Evolutionary conservation across 2,888 invertebrate species (phyloP).

Genomic region (Cryptocephalus primarius): DNA sequence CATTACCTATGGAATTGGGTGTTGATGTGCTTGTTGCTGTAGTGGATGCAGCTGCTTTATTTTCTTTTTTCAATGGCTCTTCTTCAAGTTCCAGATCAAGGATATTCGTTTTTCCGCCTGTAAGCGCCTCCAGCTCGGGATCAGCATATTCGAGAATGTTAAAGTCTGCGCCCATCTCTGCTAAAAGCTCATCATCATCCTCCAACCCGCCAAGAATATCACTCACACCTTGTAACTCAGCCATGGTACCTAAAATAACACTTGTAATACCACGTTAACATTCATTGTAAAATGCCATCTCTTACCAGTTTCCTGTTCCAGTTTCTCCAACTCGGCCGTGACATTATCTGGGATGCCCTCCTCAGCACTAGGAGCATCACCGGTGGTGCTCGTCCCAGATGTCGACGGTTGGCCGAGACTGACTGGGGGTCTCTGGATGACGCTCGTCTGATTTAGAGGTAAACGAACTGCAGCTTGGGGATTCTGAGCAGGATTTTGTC

Average conservation of each 20-base stretch:
- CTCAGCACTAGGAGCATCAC: constrained; percentile 23
- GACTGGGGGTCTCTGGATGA: constrained; percentile 13
- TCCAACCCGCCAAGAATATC: constrained; percentile 74
- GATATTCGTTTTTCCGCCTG: constrained; percentile 73
- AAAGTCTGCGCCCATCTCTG: constrained; percentile 90
- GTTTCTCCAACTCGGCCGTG: constrained; percentile 55
- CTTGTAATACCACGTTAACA: neutral
- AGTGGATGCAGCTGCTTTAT: constrained; percentile 30
- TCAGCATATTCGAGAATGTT: constrained; percentile 93
- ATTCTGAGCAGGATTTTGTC: constrained; percentile 23
- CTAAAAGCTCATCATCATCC: constrained; percentile 75
- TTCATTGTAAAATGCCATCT: neutral
- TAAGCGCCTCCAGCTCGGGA: constrained; percentile 77
- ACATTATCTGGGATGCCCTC: constrained; percentile 57
- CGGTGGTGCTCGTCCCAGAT: constrained; percentile 15
- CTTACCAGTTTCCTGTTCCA: constrained; percentile 53
- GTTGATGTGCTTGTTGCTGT: neutral
- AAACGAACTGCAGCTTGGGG: constrained; percentile 15
- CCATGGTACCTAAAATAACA: constrained; percentile 29
- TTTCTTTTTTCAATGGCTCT: constrained; percentile 57
- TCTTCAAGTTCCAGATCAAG: constrained; percentile 74
- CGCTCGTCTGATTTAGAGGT: constrained; percentile 11
- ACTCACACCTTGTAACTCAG: constrained; percentile 55
- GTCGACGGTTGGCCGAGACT: constrained; percentile 7
- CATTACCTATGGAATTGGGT: too few species aligned